Evolutionary conservation across 2,113 vertebrate species (phyloP), one percentile per base, ranked within the genome.

Genomic region (Saguinus imperator): DNA sequence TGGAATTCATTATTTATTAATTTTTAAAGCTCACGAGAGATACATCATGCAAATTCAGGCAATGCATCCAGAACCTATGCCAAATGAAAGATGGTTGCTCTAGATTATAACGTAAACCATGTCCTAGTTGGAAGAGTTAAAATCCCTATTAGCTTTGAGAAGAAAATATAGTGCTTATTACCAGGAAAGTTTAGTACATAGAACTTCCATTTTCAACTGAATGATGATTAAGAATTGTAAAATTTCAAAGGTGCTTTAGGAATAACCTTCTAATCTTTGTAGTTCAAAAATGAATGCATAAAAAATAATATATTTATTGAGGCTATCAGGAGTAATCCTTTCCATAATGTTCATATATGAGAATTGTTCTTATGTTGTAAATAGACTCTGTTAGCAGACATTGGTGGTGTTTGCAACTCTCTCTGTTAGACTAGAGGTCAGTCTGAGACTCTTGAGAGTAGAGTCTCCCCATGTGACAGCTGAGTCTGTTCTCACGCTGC

Each of bases 91-190:
- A 88, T 77, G 21, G 68, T 10, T 84, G 3, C 40, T 68, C 8
- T 37, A 40, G 61, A 52, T 4, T 14, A 32, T 58, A 81, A n/a
- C 6, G 25, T 45, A 45, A 82, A 73, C 40, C 14, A 12, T 57
- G 66, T 40, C 21, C 27, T 45, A 1, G 61, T 80, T 86, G 58
- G 48, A 76, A 21, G 29, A 94, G 45, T 17, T 92, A 25, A 85
- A 89, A n/a, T 89, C 50, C 18, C 32, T 57, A 70, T 83, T 77
- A 83, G 29, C 23, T 76, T n/a, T 95, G 32, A 91, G 61, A 87
- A 96, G 52, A 94, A 91, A 95, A 91, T 64, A 13, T 84, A 57
- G 72, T 94, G 4, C 52, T 95, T 89, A 58, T 81, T 94, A 85
- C 5, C 20, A 89, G 70, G 86, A 91, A 94, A 83, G 72, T 52